A percentile compares a stretch with the other conserved stretches of the same genome.
These are phyloP conservation scores for Agonopterix arenella DNA, from an alignment of 2,888 invertebrate species.

Conservation along the genomic window DNA sequence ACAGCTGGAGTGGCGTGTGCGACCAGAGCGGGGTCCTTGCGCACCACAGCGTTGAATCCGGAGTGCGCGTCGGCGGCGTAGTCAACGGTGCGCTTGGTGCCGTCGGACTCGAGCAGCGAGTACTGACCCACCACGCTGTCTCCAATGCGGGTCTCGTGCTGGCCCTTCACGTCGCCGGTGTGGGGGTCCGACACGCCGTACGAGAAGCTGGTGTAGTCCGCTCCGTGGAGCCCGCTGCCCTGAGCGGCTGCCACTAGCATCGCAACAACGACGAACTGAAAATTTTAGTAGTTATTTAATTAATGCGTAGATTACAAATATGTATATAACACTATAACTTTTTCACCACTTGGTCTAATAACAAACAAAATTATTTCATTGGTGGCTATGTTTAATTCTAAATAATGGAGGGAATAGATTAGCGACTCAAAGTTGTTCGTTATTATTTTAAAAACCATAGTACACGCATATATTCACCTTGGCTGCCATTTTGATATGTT, in stretches of 20 bases:
- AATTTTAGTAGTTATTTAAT: background rate
- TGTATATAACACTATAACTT: too few relatives aligned
- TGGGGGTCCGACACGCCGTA: conserved; percentile 55
- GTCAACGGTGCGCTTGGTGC: conserved; percentile 53
- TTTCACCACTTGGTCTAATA: too few relatives aligned
- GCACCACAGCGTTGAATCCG: conserved; percentile 60
- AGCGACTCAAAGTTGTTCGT: too few relatives aligned
- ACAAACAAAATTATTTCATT: background rate
- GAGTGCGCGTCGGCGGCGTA: conserved; percentile 54
- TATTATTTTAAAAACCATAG: too few relatives aligned
- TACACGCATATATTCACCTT: conserved; percentile 40
- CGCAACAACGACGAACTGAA: conserved; percentile 25
- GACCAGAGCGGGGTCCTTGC: conserved; percentile 31
- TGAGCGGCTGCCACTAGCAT: conserved; percentile 26
- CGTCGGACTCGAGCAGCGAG: conserved; percentile 53
- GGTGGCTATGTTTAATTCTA: too few relatives aligned
- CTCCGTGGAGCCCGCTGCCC: conserved; percentile 21
- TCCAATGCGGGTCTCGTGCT: conserved; percentile 48
- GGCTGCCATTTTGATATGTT: conserved; percentile 68
- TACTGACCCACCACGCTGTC: conserved; percentile 55
- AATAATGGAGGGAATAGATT: too few relatives aligned
- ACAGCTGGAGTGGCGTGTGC: conserved; percentile 19
- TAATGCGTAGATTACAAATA: too few relatives aligned
- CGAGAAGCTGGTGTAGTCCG: conserved; percentile 34
- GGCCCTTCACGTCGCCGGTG: conserved; percentile 58